phyloP scores from a whole-genome alignment of 2,888 invertebrate species.

The Venustoraphidia nigricollis region DNA sequence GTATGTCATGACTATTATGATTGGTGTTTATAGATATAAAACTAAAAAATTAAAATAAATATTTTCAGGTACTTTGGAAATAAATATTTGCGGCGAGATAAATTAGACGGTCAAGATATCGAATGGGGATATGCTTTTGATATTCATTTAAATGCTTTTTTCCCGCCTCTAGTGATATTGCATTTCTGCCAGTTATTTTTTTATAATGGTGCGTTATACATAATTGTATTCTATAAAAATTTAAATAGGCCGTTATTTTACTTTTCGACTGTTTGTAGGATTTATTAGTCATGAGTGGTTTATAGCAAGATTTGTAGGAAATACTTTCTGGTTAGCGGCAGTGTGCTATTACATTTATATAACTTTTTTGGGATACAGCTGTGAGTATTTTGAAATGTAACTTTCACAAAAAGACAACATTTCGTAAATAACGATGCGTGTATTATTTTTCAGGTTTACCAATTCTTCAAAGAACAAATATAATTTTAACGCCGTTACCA shows the following conservation, averaged over 20 bases:
- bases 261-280: conserved; percentile 36
- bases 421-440: conserved; percentile 1
- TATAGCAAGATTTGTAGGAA: conserved; percentile 71
- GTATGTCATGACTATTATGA: conserved; percentile 36
- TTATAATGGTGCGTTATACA: conserved; percentile 47
- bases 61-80: conserved; percentile 65
- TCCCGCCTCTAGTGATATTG: conserved; percentile 86
- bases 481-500: conserved; percentile 73
- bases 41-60: conserved; percentile 10
- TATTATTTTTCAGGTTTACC: conserved; percentile 55
- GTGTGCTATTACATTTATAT: conserved; percentile 89
- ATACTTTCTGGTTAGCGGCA: conserved; percentile 86
- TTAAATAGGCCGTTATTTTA: conserved; percentile 1
- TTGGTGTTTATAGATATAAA: not conserved
- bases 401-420: not conserved
- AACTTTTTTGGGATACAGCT: conserved; percentile 92
- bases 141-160: conserved; percentile 96
- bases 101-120: conserved; percentile 57
- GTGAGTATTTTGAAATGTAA: conserved; percentile 36
- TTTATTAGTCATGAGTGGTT: conserved; percentile 63
- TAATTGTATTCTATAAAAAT: conserved; percentile 4
- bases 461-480: conserved; percentile 69
- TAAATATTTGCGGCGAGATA: conserved; percentile 51
- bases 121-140: conserved; percentile 99
- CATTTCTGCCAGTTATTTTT: conserved; percentile 86